phyloP scores from a whole-genome alignment of 2,113 vertebrate genomes.

The Lagopus leucura region DNA sequence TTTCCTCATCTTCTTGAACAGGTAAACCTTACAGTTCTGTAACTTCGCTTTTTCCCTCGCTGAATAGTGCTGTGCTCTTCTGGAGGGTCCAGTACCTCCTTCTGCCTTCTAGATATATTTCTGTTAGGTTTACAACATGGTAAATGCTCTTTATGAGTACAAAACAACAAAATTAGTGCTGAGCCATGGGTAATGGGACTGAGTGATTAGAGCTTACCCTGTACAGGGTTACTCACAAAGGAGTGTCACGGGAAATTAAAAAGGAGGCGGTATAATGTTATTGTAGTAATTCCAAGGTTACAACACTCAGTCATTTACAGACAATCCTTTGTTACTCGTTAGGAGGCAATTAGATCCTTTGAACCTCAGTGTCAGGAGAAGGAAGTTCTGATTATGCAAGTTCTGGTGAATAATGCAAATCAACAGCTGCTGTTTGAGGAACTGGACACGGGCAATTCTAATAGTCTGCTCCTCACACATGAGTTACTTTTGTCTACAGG shows the following conservation, averaged over 20 bases:
- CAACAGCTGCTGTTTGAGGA: background rate
- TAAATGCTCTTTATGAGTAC: background rate
- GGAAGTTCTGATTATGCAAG: background rate
- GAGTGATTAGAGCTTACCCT: background rate
- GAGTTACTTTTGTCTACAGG: background rate
- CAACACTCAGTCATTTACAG: background rate
- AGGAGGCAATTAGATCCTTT: background rate
- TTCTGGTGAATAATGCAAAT: background rate
- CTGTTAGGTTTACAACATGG: background rate
- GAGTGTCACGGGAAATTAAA: background rate
- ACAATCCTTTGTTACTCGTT: background rate
- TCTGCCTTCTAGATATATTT: background rate
- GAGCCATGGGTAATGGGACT: background rate
- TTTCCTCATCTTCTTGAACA: slow-evolving; percentile 97
- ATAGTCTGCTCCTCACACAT: background rate
- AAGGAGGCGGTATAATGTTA: background rate
- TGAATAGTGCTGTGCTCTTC: background rate
- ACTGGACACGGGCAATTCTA: background rate
- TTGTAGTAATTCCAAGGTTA: background rate
- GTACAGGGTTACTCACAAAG: background rate
- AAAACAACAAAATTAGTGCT: background rate
- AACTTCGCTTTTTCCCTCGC: background rate
- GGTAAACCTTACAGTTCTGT: slow-evolving; percentile 75
- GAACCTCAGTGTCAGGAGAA: background rate
- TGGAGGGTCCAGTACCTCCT: background rate